These are phyloP conservation scores for Rhadina sibilatrix DNA, from an alignment of 2,113 vertebrate genomes.

Conservation along the genomic window DNA sequence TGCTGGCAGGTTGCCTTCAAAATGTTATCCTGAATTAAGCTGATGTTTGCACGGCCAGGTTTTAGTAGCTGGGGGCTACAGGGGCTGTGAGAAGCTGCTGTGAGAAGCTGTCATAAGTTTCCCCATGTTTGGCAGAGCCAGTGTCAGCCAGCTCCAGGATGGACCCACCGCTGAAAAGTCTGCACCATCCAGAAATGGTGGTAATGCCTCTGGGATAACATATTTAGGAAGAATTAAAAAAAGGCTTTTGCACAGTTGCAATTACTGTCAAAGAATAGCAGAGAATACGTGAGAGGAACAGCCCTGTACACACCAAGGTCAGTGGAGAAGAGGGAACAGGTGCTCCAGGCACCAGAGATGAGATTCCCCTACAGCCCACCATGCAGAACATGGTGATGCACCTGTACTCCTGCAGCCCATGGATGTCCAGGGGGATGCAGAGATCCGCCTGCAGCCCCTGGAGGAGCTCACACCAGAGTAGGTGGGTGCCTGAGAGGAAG, in stretches of 20 bases:
- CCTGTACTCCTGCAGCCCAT: background rate
- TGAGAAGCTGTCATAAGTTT: background rate
- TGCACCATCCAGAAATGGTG: background rate
- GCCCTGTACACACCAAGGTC: background rate
- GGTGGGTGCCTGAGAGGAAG: background rate
- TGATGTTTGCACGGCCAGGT: background rate
- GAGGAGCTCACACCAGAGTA: background rate
- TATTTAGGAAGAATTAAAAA: background rate
- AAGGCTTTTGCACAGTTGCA: background rate
- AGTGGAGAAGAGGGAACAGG: background rate
- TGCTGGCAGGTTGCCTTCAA: background rate
- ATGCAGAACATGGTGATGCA: background rate
- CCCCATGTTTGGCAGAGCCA: background rate
- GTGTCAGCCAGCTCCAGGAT: background rate
- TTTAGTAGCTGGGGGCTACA: background rate
- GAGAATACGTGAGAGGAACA: background rate
- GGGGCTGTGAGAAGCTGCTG: background rate
- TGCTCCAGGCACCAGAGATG: background rate
- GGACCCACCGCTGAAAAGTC: background rate
- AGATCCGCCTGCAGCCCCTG: background rate
- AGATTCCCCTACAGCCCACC: background rate
- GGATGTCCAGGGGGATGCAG: accelerated
- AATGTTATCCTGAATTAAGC: background rate
- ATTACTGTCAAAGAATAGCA: background rate
- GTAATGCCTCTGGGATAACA: background rate